Conservation (phyloP, 1,140 invertebrate genomes). For the Scaptomyza graminum region DNA sequence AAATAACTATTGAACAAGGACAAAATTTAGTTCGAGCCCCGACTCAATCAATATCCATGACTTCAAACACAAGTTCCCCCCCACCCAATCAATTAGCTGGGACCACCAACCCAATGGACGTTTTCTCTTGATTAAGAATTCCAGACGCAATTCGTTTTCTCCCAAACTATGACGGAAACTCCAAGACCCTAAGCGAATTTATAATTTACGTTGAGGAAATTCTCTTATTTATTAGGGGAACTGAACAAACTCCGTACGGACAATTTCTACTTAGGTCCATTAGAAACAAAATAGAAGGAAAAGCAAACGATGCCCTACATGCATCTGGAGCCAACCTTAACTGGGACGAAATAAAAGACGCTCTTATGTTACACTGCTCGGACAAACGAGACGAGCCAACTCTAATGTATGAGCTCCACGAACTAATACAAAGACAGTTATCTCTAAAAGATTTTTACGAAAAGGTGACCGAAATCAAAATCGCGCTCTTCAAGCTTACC, state of each 20-base stretch:
- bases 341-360: constrained; percentile 14
- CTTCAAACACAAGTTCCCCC: no score
- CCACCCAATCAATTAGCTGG: no score
- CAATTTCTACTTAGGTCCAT: neutral
- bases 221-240: no score
- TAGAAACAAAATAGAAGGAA: constrained; percentile 11
- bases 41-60: no score
- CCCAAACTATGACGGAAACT: neutral
- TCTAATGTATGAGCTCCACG: constrained; percentile 4
- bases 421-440: neutral
- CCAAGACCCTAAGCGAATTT: constrained; percentile 2
- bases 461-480: neutral
- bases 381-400: constrained; percentile 19
- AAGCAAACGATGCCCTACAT: neutral
- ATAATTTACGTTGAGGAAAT: constrained; percentile 2
- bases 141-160: constrained; percentile 1
- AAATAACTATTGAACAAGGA: no score
- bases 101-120: no score
- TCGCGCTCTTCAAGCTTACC: neutral
- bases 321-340: neutral
- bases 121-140: constrained; percentile 8
- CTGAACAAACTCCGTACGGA: constrained; percentile 5
- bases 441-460: neutral
- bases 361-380: neutral
- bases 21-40: no score